Base-by-base conservation (phyloP, 2,888 invertebrate species). In the Hermaeophaga mercurialis region DNA sequence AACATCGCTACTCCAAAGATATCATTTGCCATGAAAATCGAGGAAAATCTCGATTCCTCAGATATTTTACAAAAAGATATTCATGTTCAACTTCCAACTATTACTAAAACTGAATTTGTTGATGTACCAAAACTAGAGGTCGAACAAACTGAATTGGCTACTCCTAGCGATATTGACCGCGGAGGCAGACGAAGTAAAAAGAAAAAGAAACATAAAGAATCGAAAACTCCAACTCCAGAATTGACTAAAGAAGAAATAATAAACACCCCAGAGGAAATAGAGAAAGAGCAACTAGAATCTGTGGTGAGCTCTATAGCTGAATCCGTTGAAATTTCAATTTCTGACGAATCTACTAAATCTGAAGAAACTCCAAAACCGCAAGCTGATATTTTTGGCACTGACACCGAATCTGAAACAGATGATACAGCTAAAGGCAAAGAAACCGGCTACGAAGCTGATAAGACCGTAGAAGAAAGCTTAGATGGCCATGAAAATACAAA, bases 391-490 rank as follows among this genome's bases (percentile, higher is more conserved):
- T 73, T 77, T 49, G 75, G 73, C 53, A 38, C 68, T 6, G 63
- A 66, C 9, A 70, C 67, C 8, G 70, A 70, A 19, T 70, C 73
- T 19, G 73, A 74, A 43, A 71, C 77, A 18, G 82, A 81, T 52
- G 54, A 58, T 19, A 61, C 56, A 8, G 61, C 59, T 48, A 80
- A 80, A 49, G 77, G 80, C 39, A 81, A 82, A 72, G 86, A 85
- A 70, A 80, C 80, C 58, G 89, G 89, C n/a, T 90, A 90, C 69
- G 89, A 90, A 72, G 83, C 88, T 7, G 90, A 88, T 68, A 79
- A 85, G 59, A 84, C 86, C 1, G 78, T 84, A 15, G 80, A 85
- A 68, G 80, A 86, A 76, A 72, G 81, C 76, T 59, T 79, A 17
- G 75, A 78, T 9, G 76, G 77, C 14, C 75, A 75, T 39, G 72